phyloP scores from a whole-genome alignment of 2,888 invertebrate genomes.

The Drosophila kambysellisi region DNA sequence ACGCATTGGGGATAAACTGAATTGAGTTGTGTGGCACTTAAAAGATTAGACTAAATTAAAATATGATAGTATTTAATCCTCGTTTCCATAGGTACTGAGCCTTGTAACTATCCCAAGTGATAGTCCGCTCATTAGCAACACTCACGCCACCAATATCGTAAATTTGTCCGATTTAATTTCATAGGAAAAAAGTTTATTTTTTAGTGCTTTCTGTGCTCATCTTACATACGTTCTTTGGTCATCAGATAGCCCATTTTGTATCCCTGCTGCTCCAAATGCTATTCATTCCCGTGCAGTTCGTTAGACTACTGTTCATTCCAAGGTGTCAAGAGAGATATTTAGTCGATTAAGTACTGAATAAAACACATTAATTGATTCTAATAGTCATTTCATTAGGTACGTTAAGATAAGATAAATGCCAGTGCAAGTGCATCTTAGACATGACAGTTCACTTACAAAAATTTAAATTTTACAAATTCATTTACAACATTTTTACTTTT shows the following conservation, averaged over 20 bases:
- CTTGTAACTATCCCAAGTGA: conserved; percentile 61
- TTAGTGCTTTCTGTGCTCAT: conserved; percentile 14
- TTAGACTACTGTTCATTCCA: neutral
- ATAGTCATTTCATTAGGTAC: too few species aligned
- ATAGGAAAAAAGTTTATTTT: neutral
- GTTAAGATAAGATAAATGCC: too few species aligned
- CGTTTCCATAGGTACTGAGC: conserved; percentile 60
- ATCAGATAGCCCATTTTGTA: conserved; percentile 45
- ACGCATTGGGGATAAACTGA: conserved; percentile 64
- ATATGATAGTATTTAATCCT: conserved; percentile 58
- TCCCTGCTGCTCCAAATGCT: conserved; percentile 14
- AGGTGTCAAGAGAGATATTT: conserved; percentile 9
- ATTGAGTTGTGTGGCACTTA: conserved; percentile 59
- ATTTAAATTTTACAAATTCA: neutral
- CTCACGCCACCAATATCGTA: conserved; percentile 54
- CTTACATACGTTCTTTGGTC: conserved; percentile 50
- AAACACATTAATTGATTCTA: conserved; percentile 7
- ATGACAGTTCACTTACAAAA: neutral
- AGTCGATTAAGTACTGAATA: neutral
- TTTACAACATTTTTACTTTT: neutral
- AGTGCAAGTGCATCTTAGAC: neutral
- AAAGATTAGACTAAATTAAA: too few species aligned
- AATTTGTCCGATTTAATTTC: conserved; percentile 49
- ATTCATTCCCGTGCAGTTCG: neutral
- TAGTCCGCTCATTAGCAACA: conserved; percentile 58